Percentiles rank a stretch among this genome's conserved stretches.
Conservation (phyloP, 2,113 vertebrate genomes). For the Cyphomyrus discorhynchus region DNA sequence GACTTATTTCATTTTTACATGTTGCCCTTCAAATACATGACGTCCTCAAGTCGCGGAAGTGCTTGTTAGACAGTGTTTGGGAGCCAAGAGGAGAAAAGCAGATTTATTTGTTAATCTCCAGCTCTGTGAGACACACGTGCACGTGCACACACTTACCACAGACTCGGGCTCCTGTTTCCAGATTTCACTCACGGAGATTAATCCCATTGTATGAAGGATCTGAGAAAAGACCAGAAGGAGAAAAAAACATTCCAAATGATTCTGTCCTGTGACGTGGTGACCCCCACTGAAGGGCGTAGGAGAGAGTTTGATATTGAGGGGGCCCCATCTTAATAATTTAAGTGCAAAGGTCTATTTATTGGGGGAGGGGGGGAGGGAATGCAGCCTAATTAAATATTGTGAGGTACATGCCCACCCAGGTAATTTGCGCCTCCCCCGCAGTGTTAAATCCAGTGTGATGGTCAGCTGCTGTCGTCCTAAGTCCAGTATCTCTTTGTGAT, state of each 20-base stretch:
- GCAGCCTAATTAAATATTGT: background rate
- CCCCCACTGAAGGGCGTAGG: background rate
- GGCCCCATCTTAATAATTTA: no score
- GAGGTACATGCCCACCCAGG: background rate
- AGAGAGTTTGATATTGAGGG: background rate
- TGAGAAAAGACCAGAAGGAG: conserved; percentile 42
- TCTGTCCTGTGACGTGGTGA: background rate
- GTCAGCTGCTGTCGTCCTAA: no score
- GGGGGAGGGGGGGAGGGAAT: background rate
- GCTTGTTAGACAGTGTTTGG: background rate
- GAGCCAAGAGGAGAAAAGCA: background rate
- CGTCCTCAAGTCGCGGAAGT: background rate
- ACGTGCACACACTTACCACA: conserved; percentile 49
- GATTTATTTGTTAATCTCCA: background rate
- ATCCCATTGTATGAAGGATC: conserved; percentile 76
- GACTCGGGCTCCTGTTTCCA: conserved; percentile 79
- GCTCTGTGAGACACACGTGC: background rate
- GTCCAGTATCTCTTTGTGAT: background rate
- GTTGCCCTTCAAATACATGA: background rate
- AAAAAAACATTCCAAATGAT: conserved; percentile 1
- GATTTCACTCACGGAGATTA: conserved; percentile 76
- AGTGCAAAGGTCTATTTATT: background rate
- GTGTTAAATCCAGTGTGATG: background rate
- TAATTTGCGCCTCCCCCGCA: background rate
- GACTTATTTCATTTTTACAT: background rate